A percentile compares a stretch with the other conserved stretches of the same genome.
Conservation (phyloP, 2,113 vertebrate genomes). For the Ammodytes dubius region DNA sequence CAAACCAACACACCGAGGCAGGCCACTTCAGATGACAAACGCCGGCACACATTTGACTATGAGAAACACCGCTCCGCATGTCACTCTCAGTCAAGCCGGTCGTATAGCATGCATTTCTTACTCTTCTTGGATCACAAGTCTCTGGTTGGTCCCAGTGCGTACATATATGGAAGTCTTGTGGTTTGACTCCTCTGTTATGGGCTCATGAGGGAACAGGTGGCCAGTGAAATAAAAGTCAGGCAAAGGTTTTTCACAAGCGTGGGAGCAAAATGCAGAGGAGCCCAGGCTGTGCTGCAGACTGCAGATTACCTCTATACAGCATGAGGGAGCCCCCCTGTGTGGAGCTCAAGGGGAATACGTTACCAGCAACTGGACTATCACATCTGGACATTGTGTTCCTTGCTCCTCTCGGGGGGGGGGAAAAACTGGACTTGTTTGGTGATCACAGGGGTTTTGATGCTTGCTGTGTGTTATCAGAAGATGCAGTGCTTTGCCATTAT, state of each 20-base stretch:
- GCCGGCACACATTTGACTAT: slow-evolving; percentile 45
- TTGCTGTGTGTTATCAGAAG: slow-evolving; percentile 75
- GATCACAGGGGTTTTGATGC: slow-evolving; percentile 77
- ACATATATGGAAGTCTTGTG: slow-evolving; percentile 68
- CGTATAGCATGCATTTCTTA: slow-evolving; percentile 34
- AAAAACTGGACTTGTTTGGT: slow-evolving; percentile 72
- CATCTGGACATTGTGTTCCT: slow-evolving; percentile 74
- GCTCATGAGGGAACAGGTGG: slow-evolving; percentile 75
- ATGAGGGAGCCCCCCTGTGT: slow-evolving; percentile 48
- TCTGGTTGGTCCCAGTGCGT: slow-evolving; percentile 55
- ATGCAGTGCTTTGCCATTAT: slow-evolving; percentile 80
- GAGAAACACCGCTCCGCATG: slow-evolving; percentile 47
- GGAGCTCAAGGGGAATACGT: slow-evolving; percentile 54
- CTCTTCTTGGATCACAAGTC: slow-evolving; percentile 26
- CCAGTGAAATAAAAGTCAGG: slow-evolving; percentile 81
- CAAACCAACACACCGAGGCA: slow-evolving; percentile 51
- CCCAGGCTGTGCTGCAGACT: slow-evolving; percentile 50
- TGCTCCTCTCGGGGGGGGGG: slow-evolving; percentile 28
- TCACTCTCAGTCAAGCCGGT: slow-evolving; percentile 44
- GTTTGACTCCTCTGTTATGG: slow-evolving; percentile 65
- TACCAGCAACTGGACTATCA: slow-evolving; percentile 65
- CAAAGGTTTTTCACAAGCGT: slow-evolving; percentile 52
- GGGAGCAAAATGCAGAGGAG: slow-evolving; percentile 58
- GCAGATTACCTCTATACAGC: slow-evolving; percentile 66
- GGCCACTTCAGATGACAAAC: slow-evolving; percentile 53